Conservation (phyloP, 2,797 vertebrate genomes). For the Paedocypris micromegethes region DNA sequence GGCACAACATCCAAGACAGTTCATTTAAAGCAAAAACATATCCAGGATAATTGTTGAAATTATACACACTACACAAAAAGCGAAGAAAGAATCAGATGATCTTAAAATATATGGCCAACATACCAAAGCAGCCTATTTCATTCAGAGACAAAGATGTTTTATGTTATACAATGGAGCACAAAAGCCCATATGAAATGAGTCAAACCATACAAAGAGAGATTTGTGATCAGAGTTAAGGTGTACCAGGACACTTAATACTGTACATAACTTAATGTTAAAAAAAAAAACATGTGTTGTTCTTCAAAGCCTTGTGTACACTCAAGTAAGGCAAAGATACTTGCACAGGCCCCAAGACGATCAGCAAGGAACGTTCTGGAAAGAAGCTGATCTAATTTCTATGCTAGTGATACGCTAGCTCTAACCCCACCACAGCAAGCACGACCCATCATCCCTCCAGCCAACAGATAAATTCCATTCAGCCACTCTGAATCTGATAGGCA, state of each 20-base stretch:
- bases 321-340: conserved; percentile 12
- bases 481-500: conserved; percentile 3
- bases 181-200: no score
- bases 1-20: conserved; percentile 29
- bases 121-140: no score
- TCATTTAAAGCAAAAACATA: conserved; percentile 21
- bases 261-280: no score
- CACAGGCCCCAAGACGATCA: conserved; percentile 24
- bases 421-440: conserved; percentile 17
- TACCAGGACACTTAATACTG: no score
- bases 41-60: conserved; percentile 14
- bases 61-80: neutral
- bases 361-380: conserved; percentile 13
- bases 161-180: no score
- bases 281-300: neutral
- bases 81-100: neutral
- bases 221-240: no score
- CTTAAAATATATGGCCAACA: neutral
- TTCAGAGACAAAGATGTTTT: no score
- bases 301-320: conserved; percentile 20
- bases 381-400: conserved; percentile 23
- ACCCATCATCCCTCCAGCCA: conserved; percentile 23
- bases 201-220: no score
- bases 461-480: conserved; percentile 24
- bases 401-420: conserved; percentile 5